A percentile compares a stretch with the other conserved stretches of the same genome.
Evolutionary conservation across 1,140 invertebrate genomes (phyloP).

Genomic region (Notospermus geniculatus): DNA sequence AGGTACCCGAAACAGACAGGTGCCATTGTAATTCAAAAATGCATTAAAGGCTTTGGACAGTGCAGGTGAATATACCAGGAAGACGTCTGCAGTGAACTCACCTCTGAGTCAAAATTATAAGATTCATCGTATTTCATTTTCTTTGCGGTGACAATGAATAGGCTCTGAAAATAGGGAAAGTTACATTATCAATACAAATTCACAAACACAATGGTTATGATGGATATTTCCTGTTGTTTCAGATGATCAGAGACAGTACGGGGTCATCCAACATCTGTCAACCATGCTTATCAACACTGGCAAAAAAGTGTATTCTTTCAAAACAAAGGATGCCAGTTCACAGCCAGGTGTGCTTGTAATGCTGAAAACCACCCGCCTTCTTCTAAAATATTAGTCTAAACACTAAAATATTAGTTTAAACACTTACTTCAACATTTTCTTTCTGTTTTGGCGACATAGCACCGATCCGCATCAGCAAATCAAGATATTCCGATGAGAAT

Average conservation of each 20-base stretch:
- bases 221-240: too few species aligned
- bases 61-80: neutral
- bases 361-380: too few species aligned
- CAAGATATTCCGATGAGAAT: conserved; percentile 62
- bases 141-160: conserved; percentile 59
- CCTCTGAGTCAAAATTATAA: conserved; percentile 62
- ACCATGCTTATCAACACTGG: too few species aligned
- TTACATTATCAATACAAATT: neutral
- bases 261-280: too few species aligned
- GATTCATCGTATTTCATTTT: conserved; percentile 62
- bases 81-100: conserved; percentile 26
- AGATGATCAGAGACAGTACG: too few species aligned
- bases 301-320: too few species aligned
- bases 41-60: neutral
- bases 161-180: conserved; percentile 40
- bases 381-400: too few species aligned
- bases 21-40: too few species aligned
- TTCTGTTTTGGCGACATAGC: conserved; percentile 42
- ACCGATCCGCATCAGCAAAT: conserved; percentile 54
- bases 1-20: too few species aligned
- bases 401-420: too few species aligned
- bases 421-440: conserved; percentile 52
- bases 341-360: too few species aligned
- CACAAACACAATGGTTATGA: neutral
- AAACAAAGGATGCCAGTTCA: too few species aligned